A percentile compares a stretch with the other conserved stretches of the same genome.
Conservation (phyloP, 2,797 vertebrate genomes). For the Neopelma chrysocephalum region DNA sequence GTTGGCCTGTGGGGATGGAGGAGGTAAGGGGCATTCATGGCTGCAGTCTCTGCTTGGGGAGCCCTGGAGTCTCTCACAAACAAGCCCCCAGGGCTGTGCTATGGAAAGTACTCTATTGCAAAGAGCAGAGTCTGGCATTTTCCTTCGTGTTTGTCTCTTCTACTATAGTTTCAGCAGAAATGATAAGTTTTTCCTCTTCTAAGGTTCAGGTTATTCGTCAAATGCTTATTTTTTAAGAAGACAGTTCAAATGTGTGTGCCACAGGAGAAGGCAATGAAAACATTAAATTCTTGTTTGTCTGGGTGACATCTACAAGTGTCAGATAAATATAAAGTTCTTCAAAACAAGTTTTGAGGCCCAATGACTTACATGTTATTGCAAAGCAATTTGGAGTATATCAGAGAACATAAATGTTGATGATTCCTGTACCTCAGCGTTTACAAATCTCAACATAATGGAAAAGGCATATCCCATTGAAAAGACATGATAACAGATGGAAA, state of each 20-base stretch:
- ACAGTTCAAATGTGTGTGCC: neutral
- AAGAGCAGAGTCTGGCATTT: neutral
- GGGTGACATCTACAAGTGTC: neutral
- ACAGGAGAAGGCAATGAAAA: neutral
- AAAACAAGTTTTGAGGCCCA: neutral
- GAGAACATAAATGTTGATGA: neutral
- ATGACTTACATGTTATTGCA: neutral
- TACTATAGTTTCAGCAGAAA: neutral
- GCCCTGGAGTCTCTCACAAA: neutral
- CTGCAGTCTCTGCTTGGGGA: neutral
- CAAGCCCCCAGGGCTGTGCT: neutral
- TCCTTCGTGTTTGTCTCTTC: neutral
- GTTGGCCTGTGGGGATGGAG: neutral
- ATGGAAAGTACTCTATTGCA: neutral
- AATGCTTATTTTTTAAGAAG: neutral
- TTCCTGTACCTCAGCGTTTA: neutral
- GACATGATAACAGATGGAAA: neutral
- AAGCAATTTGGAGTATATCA: neutral
- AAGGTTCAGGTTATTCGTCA: neutral
- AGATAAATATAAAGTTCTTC: neutral
- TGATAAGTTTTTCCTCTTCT: neutral
- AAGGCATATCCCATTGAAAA: neutral
- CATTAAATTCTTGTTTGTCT: neutral
- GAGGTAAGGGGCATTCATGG: accelerated
- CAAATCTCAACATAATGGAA: neutral